A percentile compares a stretch with the other conserved stretches of the same genome.
Conservation (phyloP, 1,140 invertebrate genomes). For the Heliconius nattereri region DNA sequence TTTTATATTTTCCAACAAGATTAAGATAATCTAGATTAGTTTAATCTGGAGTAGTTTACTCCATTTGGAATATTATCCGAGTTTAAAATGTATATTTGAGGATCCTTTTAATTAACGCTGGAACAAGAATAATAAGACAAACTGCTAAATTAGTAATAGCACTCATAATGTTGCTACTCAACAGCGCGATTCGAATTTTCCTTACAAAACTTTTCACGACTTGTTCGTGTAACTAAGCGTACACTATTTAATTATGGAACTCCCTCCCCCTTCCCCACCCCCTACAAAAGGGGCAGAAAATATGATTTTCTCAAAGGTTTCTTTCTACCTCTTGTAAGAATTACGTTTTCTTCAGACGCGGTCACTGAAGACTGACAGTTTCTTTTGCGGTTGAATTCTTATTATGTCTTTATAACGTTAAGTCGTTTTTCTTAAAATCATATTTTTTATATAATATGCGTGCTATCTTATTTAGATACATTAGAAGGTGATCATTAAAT, state of each 20-base stretch:
- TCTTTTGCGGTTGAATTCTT: constrained; percentile 9
- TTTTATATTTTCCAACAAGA: not conserved
- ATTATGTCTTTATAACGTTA: constrained; percentile 1
- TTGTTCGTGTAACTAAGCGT: constrained; percentile 69
- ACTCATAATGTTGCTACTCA: constrained; percentile 50
- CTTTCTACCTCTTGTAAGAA: constrained; percentile 44
- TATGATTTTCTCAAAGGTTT: constrained; percentile 60
- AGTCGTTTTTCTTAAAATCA: not conserved
- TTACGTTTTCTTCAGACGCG: constrained; percentile 34
- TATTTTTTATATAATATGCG: not conserved
- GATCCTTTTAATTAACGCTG: constrained; percentile 53
- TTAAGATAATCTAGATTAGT: constrained; percentile 4
- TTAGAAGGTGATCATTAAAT: too few species aligned
- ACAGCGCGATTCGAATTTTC: constrained; percentile 56
- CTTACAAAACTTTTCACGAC: constrained; percentile 60
- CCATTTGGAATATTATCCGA: constrained; percentile 21
- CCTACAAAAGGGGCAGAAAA: constrained; percentile 52
- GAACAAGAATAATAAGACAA: constrained; percentile 58
- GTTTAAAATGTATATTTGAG: constrained; percentile 23
- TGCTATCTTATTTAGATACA: not conserved
- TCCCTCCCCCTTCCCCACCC: constrained; percentile 36
- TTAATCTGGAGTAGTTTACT: constrained; percentile 3
- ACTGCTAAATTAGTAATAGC: constrained; percentile 62
- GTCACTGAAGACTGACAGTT: constrained; percentile 33
- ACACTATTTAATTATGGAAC: constrained; percentile 74